Percentiles rank a stretch among this genome's conserved stretches.
These are phyloP conservation scores for Hippocampus abdominalis DNA, from an alignment of 2,113 vertebrate species.

Conservation along the genomic window DNA sequence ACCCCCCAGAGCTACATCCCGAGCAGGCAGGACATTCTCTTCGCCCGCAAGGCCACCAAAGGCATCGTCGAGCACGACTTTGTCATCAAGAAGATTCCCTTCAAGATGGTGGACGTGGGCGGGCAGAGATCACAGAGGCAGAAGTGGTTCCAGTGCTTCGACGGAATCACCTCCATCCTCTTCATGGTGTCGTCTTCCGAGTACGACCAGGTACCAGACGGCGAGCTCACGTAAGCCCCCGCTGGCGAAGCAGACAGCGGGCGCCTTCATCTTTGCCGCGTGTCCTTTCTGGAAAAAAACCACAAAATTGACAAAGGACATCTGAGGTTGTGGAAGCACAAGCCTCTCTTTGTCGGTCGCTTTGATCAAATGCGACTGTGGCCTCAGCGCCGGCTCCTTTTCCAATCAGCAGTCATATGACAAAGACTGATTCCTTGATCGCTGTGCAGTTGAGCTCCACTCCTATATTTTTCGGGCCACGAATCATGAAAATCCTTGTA, in stretches of 20 bases:
- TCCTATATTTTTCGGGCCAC: too few relatives aligned
- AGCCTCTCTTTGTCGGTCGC: constrained; percentile 46
- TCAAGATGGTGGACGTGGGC: constrained; percentile 97
- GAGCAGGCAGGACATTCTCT: constrained; percentile 91
- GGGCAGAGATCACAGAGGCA: constrained; percentile 95
- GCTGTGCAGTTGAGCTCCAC: not conserved
- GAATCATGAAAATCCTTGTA: too few relatives aligned
- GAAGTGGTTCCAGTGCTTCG: constrained; percentile 98
- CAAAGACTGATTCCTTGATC: constrained; percentile 32
- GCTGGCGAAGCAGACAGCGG: not conserved
- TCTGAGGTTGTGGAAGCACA: constrained; percentile 35
- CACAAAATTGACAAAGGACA: constrained; percentile 22
- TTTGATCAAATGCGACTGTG: constrained; percentile 41
- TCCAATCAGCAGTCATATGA: constrained; percentile 52
- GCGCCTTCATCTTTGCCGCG: constrained; percentile 6
- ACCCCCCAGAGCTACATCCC: constrained; percentile 84
- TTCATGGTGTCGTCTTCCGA: constrained; percentile 97
- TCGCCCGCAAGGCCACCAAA: constrained; percentile 94
- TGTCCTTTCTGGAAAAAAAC: constrained; percentile 3
- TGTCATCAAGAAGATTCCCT: constrained; percentile 95
- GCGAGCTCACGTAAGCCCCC: not conserved
- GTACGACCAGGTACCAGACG: constrained; percentile 78
- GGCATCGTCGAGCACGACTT: constrained; percentile 97
- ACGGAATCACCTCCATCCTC: constrained; percentile 93
- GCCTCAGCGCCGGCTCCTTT: constrained; percentile 22